phyloP scores from a whole-genome alignment of 2,888 invertebrate species.

The Poecilus cupreus region DNA sequence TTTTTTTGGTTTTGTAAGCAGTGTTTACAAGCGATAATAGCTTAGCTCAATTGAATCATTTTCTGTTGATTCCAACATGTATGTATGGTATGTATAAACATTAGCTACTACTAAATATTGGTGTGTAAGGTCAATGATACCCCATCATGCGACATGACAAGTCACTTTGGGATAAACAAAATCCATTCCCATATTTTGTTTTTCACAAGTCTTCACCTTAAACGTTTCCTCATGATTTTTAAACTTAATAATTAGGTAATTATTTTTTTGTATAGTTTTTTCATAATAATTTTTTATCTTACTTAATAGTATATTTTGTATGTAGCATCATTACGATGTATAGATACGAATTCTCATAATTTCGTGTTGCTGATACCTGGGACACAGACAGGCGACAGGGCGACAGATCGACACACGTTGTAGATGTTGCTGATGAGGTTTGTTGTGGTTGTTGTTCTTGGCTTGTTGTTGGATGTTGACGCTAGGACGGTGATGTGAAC shows the following conservation, averaged over 20 bases:
- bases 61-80: conserved; percentile 68
- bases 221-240: conserved; percentile 32
- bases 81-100: conserved; percentile 62
- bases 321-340: conserved; percentile 48
- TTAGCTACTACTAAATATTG: conserved; percentile 59
- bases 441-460: conserved; percentile 36
- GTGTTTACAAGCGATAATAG: conserved; percentile 59
- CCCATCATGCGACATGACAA: background rate
- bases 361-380: conserved; percentile 39
- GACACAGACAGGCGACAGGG: conserved; percentile 31
- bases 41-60: conserved; percentile 44
- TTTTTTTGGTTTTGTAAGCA: conserved; percentile 57
- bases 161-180: conserved; percentile 19
- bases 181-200: conserved; percentile 38
- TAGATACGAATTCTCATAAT: conserved; percentile 39
- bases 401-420: conserved; percentile 17
- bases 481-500: conserved; percentile 14
- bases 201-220: conserved; percentile 1
- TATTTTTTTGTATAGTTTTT: conserved; percentile 48
- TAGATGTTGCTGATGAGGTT: background rate
- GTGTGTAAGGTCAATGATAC: conserved; percentile 52
- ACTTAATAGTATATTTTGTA: conserved; percentile 48
- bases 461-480: conserved; percentile 23
- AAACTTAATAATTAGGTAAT: conserved; percentile 51
- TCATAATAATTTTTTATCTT: conserved; percentile 31